Base-by-base conservation (phyloP, 2,888 invertebrate genomes). In the Sinelater perroti region DNA sequence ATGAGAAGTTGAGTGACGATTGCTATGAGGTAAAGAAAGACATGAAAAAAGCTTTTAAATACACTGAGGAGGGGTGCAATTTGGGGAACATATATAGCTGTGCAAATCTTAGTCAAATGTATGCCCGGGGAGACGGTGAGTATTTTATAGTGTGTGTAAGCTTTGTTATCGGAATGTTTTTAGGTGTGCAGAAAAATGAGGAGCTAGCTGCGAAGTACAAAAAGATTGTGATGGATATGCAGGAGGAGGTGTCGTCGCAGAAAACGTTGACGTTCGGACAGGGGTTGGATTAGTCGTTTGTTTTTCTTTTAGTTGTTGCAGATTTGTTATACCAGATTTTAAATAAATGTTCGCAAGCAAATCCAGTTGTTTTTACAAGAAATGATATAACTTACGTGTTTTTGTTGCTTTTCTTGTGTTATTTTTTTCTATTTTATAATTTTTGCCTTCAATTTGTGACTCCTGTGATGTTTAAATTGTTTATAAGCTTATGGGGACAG, bases 31-130 rank as follows among this genome's bases (percentile, higher is more conserved):
- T 88, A 16, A 80, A 80, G 42, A 85, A 87, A 61, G 87, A 95
- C 71, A 85, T 87, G 83, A 81, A 81, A 30, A 88, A 91, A 76
- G 95, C 95, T 0, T 91, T 93, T 74, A 80, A 86, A 26, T 90
- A 85, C 70, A 89, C 93, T 0, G 78, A 83, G 54, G 89, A 87
- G 75, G 92, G 90, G 0, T 98, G 97, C 75, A 90, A 94, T 60
- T 78, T 88, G 0, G 91, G 90, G 0, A 90, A 95, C 72, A 86
- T 93, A 74, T 90, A 89, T 72, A 91, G 93, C 0, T 98, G 98
- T 80, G 89, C 90, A 0, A 97, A 97, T 80, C 81, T 96, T 1
- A 89, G 94, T 71, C 86, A 90, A 75, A 94, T 95, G 91, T 91
- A 92, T 74, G 83, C 83, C 21, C 86, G 85, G 72, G 95, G 95